Conservation (phyloP, 2,797 vertebrate genomes). For the Schizopygopsis malacanthus region DNA sequence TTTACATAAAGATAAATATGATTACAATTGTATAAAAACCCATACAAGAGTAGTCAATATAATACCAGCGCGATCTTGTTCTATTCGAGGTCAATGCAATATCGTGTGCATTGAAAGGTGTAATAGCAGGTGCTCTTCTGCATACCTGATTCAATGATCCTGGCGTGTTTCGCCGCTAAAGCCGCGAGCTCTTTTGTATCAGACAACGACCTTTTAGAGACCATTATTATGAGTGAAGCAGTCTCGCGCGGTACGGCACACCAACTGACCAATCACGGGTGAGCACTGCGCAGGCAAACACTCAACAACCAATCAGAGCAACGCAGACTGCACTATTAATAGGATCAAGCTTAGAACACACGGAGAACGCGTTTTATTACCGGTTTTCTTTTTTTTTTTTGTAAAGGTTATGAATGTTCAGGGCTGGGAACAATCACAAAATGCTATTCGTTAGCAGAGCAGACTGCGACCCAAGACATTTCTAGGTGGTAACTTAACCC, state of each 20-base stretch:
- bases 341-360: not conserved
- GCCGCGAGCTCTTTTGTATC: slow-evolving; percentile 45
- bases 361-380: not conserved
- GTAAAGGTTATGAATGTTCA: not conserved
- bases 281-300: not conserved
- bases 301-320: slow-evolving; percentile 12
- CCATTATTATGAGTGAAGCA: slow-evolving; percentile 46
- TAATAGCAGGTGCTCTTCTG: not conserved
- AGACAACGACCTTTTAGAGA: slow-evolving; percentile 60
- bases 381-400: no score
- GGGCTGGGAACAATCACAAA: no score
- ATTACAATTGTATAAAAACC: not conserved
- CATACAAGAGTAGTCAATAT: not conserved
- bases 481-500: not conserved
- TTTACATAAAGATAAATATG: not conserved
- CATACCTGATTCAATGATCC: slow-evolving; percentile 59
- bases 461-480: not conserved
- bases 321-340: slow-evolving; percentile 17
- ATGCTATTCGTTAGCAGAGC: not conserved
- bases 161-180: slow-evolving; percentile 62
- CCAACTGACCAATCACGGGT: slow-evolving; percentile 28
- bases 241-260: not conserved
- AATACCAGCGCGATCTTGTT: not conserved
- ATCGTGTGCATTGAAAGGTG: not conserved
- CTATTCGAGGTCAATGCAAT: not conserved